Base-by-base conservation (phyloP, 1,140 invertebrate species). In the Ceratina japonica region DNA sequence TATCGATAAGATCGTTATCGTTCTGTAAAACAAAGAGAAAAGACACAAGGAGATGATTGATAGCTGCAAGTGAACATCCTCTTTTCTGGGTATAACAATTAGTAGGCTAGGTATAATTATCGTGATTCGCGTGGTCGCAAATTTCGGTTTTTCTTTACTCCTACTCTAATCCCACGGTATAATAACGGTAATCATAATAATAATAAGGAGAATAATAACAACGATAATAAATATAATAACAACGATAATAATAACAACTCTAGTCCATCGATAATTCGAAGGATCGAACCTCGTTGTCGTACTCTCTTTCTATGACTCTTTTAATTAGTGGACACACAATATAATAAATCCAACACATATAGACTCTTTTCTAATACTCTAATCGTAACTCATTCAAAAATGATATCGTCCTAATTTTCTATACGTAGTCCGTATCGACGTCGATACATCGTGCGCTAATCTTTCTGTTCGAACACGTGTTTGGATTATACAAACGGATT, bases 1-100 rank as follows among this genome's bases (percentile, higher is more conserved):
- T 92, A 92, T 92, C 90, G 90, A 92, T 92, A 91, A 89, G 90
- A 90, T 92, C 92, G 90, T 92, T 92, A 93, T 93, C 91, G 87
- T 89, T 92, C 92, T 93, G 92, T 78, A 93, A 93, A 92, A 92
- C 72, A 91, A 92, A 92, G 87, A 92, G 86, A 92, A 91, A 92
- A 89, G 79, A 91, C 85, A 90, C 87, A 89, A 91, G 91, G 82
- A 90, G 87, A 85, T 91, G 89, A 91, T 91, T 91, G 89, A 89
- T 87, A 90, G 88, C 86, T 90, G 80, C 85, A 44, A 44, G 82
- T 89, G 77, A 80, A 80, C 61, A 80, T 85, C 77, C 63, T 82
- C 80, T 82, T 68, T 64, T 86, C 68, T 74, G 70, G 64, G 20
- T 83, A 79, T 75, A 75, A 51, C 76, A 62, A n/a, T 77, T 61